A percentile compares a stretch with the other conserved stretches of the same genome.
Evolutionary conservation across 2,113 vertebrate species (phyloP).

Genomic region (Colius striatus): DNA sequence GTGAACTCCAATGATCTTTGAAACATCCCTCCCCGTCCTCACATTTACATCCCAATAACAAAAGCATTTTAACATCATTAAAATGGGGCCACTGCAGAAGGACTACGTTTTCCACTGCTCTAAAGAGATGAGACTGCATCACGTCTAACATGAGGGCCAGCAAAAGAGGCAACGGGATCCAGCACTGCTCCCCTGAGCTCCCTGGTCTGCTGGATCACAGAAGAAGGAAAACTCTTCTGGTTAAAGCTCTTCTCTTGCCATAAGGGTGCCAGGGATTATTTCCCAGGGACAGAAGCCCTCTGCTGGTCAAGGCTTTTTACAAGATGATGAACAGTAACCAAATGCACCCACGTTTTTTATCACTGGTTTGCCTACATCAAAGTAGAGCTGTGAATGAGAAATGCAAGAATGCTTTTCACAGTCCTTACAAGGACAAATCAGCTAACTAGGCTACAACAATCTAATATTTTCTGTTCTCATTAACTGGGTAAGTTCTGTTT

Average conservation of each 20-base stretch:
- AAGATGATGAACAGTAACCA: slow-evolving; percentile 11
- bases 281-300: slow-evolving; percentile 80
- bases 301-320: slow-evolving; percentile 71
- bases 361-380: neutral
- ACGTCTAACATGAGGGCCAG: neutral
- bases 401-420: neutral
- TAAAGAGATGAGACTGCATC: neutral
- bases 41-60: neutral
- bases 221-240: neutral
- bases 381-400: neutral
- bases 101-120: neutral
- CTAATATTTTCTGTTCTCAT: neutral
- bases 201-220: neutral
- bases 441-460: neutral
- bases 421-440: neutral
- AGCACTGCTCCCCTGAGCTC: neutral
- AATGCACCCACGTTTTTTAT: neutral
- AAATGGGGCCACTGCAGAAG: neutral
- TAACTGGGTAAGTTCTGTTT: neutral
- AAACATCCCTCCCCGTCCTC: neutral
- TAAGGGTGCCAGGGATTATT: slow-evolving; percentile 14
- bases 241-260: neutral
- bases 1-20: neutral
- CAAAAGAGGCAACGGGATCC: too few species aligned
- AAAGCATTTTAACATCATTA: neutral